phyloP scores from a whole-genome alignment of 2,797 vertebrate species.

The Philypnodon macrostomus region DNA sequence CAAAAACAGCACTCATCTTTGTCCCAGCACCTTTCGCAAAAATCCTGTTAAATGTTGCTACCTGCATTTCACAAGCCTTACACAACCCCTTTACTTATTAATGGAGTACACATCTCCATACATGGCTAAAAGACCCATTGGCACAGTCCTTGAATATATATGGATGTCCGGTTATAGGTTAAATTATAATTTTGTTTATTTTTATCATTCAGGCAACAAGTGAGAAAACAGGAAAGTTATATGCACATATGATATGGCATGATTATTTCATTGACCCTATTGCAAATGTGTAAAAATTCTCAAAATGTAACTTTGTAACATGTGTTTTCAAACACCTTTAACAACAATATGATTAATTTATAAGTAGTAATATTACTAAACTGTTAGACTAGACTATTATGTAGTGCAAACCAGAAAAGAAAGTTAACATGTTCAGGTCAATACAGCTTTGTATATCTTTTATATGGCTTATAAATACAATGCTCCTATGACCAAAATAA shows the following conservation, averaged over 20 bases:
- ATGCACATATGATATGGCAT: too few species aligned
- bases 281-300: slow-evolving; percentile 10
- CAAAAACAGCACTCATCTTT: slow-evolving; percentile 51
- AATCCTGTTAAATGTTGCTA: slow-evolving; percentile 67
- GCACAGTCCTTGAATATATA: too few species aligned
- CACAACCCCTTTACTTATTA: slow-evolving; percentile 62
- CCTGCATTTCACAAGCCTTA: slow-evolving; percentile 55
- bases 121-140: slow-evolving; percentile 27
- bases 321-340: slow-evolving; percentile 2
- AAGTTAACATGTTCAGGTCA: slow-evolving; percentile 32
- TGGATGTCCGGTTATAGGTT: slow-evolving; percentile 19
- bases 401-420: slow-evolving; percentile 37
- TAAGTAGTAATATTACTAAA: too few species aligned
- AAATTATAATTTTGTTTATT: slow-evolving; percentile 34
- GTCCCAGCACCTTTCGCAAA: slow-evolving; percentile 49
- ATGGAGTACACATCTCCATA: slow-evolving; percentile 40
- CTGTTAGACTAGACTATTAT: slow-evolving; percentile 10
- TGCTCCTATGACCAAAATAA: too few species aligned
- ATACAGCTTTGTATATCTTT: slow-evolving; percentile 30
- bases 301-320: not conserved
- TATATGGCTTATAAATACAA: slow-evolving; percentile 41
- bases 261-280: too few species aligned
- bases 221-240: slow-evolving; percentile 14
- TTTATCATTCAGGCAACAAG: too few species aligned
- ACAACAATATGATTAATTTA: too few species aligned